Conservation (phyloP, 1,140 invertebrate species). For the Diorhabda carinulata region DNA sequence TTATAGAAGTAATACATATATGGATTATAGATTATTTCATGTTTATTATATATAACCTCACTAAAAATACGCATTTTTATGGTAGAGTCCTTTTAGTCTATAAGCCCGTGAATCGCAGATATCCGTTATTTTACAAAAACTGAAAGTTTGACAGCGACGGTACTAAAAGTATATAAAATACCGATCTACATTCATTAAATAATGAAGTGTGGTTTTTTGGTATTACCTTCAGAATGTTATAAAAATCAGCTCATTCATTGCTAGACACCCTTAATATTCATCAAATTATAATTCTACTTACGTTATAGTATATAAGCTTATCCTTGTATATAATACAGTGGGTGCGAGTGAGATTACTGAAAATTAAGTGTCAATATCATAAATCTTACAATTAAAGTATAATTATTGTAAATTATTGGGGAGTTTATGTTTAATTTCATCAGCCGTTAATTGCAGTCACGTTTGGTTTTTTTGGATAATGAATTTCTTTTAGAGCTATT, state of each 20-base stretch:
- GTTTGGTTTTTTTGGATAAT: conserved; percentile 23
- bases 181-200: background rate
- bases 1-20: too few species aligned
- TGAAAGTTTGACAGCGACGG: conserved; percentile 17
- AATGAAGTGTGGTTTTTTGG: too few species aligned
- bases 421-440: conserved; percentile 15
- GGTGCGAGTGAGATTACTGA: background rate
- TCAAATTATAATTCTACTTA: background rate
- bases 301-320: background rate
- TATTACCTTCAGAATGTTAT: background rate
- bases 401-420: conserved; percentile 23
- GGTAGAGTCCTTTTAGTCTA: background rate
- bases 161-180: conserved; percentile 4
- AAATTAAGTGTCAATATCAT: conserved; percentile 26
- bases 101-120: conserved; percentile 12
- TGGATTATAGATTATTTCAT: background rate
- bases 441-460: conserved; percentile 19
- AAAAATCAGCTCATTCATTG: conserved; percentile 13
- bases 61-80: background rate
- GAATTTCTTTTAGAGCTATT: background rate
- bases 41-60: background rate
- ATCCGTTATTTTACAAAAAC: conserved; percentile 10
- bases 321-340: too few species aligned
- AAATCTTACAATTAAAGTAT: conserved; percentile 20
- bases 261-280: conserved; percentile 12